phyloP scores from a whole-genome alignment of 2,888 invertebrate species.

The Hartigia nigra region DNA sequence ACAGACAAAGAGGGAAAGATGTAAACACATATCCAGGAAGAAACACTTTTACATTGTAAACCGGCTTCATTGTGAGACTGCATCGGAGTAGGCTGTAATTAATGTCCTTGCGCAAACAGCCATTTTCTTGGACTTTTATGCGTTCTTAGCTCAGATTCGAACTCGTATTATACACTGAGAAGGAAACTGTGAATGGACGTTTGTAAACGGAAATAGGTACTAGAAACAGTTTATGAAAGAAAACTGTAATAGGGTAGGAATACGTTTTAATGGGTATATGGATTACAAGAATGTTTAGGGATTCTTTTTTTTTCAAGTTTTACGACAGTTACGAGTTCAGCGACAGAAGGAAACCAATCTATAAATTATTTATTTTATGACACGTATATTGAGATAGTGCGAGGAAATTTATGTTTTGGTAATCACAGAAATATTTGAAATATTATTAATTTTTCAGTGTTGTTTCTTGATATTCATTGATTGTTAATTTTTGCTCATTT shows the following conservation, averaged over 20 bases:
- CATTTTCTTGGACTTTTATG: background rate
- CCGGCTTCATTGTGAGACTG: background rate
- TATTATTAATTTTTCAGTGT: background rate
- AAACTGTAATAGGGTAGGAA: background rate
- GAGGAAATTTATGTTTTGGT: background rate
- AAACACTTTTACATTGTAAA: background rate
- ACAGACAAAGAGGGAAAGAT: conserved; percentile 4
- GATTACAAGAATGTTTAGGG: background rate
- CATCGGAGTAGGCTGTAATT: background rate
- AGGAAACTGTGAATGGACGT: background rate
- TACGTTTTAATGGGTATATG: background rate
- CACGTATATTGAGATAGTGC: background rate
- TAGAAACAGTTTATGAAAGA: background rate
- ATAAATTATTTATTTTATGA: background rate
- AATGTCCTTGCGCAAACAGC: background rate
- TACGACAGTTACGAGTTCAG: background rate
- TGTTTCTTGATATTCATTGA: background rate
- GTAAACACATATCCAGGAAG: conserved; percentile 12
- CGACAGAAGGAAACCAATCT: background rate
- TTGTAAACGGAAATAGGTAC: background rate
- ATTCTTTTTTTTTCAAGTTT: background rate
- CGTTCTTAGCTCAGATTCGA: background rate
- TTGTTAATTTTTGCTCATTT: background rate
- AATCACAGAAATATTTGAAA: background rate
- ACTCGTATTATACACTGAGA: background rate